Evolutionary conservation across 2,888 invertebrate genomes (phyloP), one percentile per base, ranked within the genome.

Genomic region (Eupithecia exiguata): DNA sequence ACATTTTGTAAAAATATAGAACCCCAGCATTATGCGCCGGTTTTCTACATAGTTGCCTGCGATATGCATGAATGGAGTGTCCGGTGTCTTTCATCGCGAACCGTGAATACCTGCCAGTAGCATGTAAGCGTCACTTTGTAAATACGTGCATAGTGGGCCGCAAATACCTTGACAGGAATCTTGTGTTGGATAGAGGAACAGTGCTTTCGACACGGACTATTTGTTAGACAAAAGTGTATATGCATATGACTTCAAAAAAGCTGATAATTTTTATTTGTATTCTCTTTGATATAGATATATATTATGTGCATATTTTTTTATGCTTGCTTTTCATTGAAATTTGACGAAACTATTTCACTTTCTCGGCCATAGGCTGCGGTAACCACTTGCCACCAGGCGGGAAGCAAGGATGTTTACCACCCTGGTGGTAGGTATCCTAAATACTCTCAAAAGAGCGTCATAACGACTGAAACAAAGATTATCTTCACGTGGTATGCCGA

Each of bases 51-150:
- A 86, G 87, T 87, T 88, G 86, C 87, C 75, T 62, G 80, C 82
- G 89, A 89, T 89, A 89, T 58, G 58, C 90, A 89, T 90, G 91
- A 92, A 90, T 91, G 85, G 88, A 91, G 88, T 92, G 92, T 92
- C 93, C 92, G 87, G 89, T 81, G 89, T 89, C 89, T 90, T 92
- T 92, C 91, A 92, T 83, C 86, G 90, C 90, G 88, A 84, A 86
- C 82, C 81, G 80, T 88, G 86, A 87, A 91, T 88, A 82, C 85
- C 76, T 75, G 80, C 77, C 85, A 87, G 38, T 40, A 6, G 40
- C 66, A 14, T 86, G 89, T 89, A 89, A 86, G 86, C 84, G 83
- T 78, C 78, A 79, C 81, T 85, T 84, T 84, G 82, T 84, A 85
- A 85, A 86, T 86, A 85, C 81, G 79, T 77, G 78, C 73, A 69